phyloP scores from a whole-genome alignment of 2,888 invertebrate genomes.

The Tetragonula carbonaria region DNA sequence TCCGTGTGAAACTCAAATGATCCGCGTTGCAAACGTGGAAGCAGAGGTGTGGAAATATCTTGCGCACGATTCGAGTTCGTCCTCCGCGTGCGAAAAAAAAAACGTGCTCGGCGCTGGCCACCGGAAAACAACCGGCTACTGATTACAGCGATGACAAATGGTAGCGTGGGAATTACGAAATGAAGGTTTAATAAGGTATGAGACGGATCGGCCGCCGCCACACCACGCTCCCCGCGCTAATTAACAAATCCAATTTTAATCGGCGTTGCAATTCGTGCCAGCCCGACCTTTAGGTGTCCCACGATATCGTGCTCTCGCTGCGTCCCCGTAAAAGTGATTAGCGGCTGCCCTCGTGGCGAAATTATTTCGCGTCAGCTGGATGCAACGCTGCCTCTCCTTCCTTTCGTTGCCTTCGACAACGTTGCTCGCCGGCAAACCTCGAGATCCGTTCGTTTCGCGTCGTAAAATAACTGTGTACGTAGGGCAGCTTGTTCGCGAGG shows the following conservation, averaged over 20 bases:
- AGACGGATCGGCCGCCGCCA: conserved; percentile 60
- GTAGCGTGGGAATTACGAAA: conserved; percentile 76
- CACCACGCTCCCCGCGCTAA: conserved; percentile 74
- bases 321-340: conserved; percentile 75
- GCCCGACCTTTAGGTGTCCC: conserved; percentile 21
- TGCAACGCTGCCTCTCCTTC: conserved; percentile 20
- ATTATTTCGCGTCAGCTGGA: conserved; percentile 68
- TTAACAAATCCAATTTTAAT: conserved; percentile 83
- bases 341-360: conserved; percentile 68
- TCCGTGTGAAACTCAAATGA: background rate
- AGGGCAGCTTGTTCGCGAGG: background rate
- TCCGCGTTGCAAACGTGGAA: too few species aligned
- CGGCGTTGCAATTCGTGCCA: conserved; percentile 74
- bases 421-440: background rate
- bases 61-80: background rate
- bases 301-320: conserved; percentile 66
- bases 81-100: conserved; percentile 1
- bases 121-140: conserved; percentile 58
- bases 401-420: conserved; percentile 17
- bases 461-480: background rate
- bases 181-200: conserved; percentile 80
- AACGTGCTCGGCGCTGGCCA: conserved; percentile 15
- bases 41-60: background rate
- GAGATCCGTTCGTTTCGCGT: background rate
- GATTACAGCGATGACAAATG: conserved; percentile 72